Evolutionary conservation across 1,140 invertebrate genomes (phyloP), one percentile per base, ranked within the genome.

Genomic region (Globodera rostochiensis): DNA sequence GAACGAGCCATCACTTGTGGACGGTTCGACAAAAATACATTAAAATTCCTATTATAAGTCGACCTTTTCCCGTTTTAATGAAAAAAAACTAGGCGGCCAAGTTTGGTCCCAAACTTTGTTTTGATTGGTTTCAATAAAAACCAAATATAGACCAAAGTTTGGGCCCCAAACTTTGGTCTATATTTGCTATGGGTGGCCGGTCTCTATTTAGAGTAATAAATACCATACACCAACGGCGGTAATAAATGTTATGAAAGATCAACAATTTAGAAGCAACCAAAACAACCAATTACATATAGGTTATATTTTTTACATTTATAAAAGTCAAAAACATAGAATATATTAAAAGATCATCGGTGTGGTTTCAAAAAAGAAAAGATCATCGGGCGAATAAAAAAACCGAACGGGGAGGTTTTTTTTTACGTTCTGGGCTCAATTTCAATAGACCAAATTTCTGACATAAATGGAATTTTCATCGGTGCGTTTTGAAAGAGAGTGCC

Each of bases 401-500:
- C 66, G 5, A 77, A 75, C 66, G 9, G n/a, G 1, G 36, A 82
- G 6, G 25, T 49, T 21, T 73, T 74, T 82, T 82, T n/a, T 15
- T 49, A 47, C 13, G 45, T 67, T 45, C 21, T 67, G n/a, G 76
- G 53, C 8, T 8, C 21, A 69, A 81, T 46, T 60, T 81, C 75
- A 13, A 81, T 47, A 49, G 77, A 46, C 83, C 84, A 86, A 49
- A 86, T 86, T 83, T 86, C 76, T 19, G 86, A 85, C 57, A 80
- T 74, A 60, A 82, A 86, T 6, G 77, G 77, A 64, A 79, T 87
- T 66, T 86, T 86, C 86, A 86, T 87, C 13, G 85, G 83, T 47
- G 86, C 86, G 25, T 80, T 82, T 80, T 86, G 85, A 73, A 74
- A 86, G 7, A 86, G 67, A 57, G 86, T 88, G 49, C 85, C 85